Evolutionary conservation across 2,113 vertebrate genomes (phyloP), one percentile per base, ranked within the genome.

Genomic region (Protomyctophum bolini): DNA sequence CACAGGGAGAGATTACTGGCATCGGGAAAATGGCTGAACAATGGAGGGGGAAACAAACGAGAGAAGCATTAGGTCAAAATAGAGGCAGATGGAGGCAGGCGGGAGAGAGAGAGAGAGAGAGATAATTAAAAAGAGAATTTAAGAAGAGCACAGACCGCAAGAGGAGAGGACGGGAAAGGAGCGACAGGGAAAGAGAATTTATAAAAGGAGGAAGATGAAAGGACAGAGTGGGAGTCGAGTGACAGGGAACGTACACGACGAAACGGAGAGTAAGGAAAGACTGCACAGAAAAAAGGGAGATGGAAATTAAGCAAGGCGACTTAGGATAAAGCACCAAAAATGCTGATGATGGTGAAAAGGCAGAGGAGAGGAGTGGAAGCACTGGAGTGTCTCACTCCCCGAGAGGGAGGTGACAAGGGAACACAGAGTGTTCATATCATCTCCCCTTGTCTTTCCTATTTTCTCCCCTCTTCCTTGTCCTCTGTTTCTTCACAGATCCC

Each of bases 391-490:
- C 21, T 21, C 21, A 9, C 5, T 6, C 57, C 54, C 70, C 65
- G 54, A 46, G 54, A 49, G 80, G 66, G 14, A 57, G 6, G 0
- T 57, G 57, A 70, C 59, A 41, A 41, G 67, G 58, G 21, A 73
- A 21, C 70, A 12, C 21, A 10, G 52, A 50, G 70, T 57, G 59
- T 60, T 77, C 56, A 79, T 72, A 72, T 69, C 65, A 72, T 76
- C 76, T 15, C 45, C n/a, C 11, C 58, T 55, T n/a, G 28, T 41
- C 58, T 29, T 51, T 58, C 28, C 9, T 1, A 33, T 33, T 63
- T 60, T 66, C 29, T 67, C 47, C 29, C 70, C 21, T 41, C 11
- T 4, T 33, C 2, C 33, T 33, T 49, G 70, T 6, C 66, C 59
- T 63, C n/a, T 29, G 41, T 21, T 50, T 46, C 56, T 33, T 9